Evolutionary conservation across 2,113 vertebrate species (phyloP), one percentile per base, ranked within the genome.

Genomic region (Oenanthe melanoleuca): DNA sequence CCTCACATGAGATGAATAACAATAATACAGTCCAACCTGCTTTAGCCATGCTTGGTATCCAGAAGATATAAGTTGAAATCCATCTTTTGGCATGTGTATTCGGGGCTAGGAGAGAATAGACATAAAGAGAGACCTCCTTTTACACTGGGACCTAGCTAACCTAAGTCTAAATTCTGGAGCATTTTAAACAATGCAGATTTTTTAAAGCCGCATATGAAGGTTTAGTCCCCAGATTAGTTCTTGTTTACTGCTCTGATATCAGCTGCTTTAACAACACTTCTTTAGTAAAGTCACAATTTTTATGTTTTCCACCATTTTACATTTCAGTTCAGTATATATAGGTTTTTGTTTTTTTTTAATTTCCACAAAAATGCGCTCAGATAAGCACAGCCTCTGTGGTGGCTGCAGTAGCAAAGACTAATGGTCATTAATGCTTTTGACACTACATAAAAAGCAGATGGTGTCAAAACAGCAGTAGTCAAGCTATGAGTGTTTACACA

Each of bases 11-110:
- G 95, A 97, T 97, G 96, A 97, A 95, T 97, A 97, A 97, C 95
- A 97, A 94, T 96, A 97, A 97, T 86, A 97, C 95, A 95, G 75
- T 97, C 96, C 96, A 97, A 97, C 97, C 97, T 97, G 97, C 96
- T 97, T 97, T 97, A 97, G 97, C 97, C 97, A 97, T 95, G 97
- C 97, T 97, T 97, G 97, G 96, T 97, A 97, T 97, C 97, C 97
- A 96, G 97, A 97, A 96, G 97, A 97, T 95, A 97, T 84, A 96
- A 97, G 96, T 33, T 97, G 97, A 89, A 97, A 97, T 97, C 97
- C 97, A 97, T 97, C 97, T 97, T 97, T 97, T 95, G 97, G 97
- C 96, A 97, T 97, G 96, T 97, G 96, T 95, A 97, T 97, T 97
- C 97, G 95, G 92, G 97, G 97, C 97, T 97, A 97, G 97, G 95